These are phyloP conservation scores for Okamejei kenojei DNA, from an alignment of 2,797 vertebrate species.

Conservation along the genomic window DNA sequence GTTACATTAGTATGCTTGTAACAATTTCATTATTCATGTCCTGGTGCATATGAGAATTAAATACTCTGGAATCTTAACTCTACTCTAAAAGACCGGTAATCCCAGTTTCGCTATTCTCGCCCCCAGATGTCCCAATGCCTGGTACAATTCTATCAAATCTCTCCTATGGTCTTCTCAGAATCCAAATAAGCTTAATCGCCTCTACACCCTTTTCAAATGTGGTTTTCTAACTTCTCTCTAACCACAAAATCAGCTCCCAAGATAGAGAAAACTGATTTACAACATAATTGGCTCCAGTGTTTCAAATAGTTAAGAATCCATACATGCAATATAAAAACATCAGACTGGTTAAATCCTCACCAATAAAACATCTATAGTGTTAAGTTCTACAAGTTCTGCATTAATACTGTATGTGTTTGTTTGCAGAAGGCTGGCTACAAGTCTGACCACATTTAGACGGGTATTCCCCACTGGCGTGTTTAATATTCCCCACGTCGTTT, in stretches of 20 bases:
- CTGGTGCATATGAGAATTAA: too few relatives aligned
- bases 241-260: not conserved
- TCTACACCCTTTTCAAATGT: not conserved
- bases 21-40: too few relatives aligned
- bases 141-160: not conserved
- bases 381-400: slow-evolving; percentile 85
- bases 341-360: slow-evolving; percentile 58
- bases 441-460: slow-evolving; percentile 82
- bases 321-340: not conserved
- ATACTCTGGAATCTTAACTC: not conserved
- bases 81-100: not conserved
- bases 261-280: not conserved
- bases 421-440: slow-evolving; percentile 91
- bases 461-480: slow-evolving; percentile 95
- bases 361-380: slow-evolving; percentile 89
- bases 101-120: not conserved
- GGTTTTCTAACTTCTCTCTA: not conserved
- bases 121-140: not conserved
- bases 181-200: not conserved
- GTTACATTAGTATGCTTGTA: too few relatives aligned
- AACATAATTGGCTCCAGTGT: not conserved
- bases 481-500: slow-evolving; percentile 91
- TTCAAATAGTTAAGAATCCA: not conserved
- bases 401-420: slow-evolving; percentile 83
- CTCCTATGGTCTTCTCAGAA: not conserved